phyloP scores from a whole-genome alignment of 2,888 invertebrate species.

The Malthinus seriepunctatus region DNA sequence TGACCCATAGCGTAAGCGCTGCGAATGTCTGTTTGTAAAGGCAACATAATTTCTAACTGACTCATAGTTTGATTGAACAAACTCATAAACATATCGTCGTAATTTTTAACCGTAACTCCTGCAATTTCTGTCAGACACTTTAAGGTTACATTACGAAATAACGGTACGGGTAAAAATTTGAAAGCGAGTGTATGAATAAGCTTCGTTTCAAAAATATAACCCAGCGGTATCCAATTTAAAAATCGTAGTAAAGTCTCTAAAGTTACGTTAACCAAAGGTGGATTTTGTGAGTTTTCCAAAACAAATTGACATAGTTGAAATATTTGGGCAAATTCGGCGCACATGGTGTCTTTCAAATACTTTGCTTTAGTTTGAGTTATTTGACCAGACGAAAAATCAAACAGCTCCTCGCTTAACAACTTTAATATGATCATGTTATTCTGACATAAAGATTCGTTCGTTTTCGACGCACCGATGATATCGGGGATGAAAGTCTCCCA shows the following conservation, averaged over 20 bases:
- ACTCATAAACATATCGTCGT: conserved; percentile 90
- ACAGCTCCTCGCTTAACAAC: conserved; percentile 96
- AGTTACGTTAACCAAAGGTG: conserved; percentile 92
- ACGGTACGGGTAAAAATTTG: conserved; percentile 96
- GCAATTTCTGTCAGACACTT: conserved; percentile 99
- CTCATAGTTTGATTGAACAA: conserved; percentile 92
- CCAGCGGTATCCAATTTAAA: conserved; percentile 99
- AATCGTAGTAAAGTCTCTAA: conserved; percentile 95
- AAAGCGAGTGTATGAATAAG: conserved; percentile 91
- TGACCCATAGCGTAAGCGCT: conserved; percentile 91
- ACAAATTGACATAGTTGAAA: conserved; percentile 98
- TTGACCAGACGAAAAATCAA: conserved; percentile 97
- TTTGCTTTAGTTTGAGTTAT: conserved; percentile 99
- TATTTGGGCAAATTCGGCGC: conserved; percentile 97
- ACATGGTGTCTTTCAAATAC: conserved; percentile 99
- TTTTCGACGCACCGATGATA: conserved; percentile 98
- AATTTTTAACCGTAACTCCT: conserved; percentile 84
- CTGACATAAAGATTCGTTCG: conserved; percentile 98
- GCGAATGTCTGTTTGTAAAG: conserved; percentile 87
- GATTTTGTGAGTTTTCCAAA: conserved; percentile 96
- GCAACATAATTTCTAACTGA: conserved; percentile 90
- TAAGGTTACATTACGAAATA: conserved; percentile 96
- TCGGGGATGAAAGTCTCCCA: conserved; percentile 99
- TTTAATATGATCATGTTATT: conserved; percentile 99
- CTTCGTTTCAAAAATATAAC: conserved; percentile 99